A percentile compares a stretch with the other conserved stretches of the same genome.
Conservation (phyloP, 2,113 vertebrate species). For the Pseudopodoces humilis region DNA sequence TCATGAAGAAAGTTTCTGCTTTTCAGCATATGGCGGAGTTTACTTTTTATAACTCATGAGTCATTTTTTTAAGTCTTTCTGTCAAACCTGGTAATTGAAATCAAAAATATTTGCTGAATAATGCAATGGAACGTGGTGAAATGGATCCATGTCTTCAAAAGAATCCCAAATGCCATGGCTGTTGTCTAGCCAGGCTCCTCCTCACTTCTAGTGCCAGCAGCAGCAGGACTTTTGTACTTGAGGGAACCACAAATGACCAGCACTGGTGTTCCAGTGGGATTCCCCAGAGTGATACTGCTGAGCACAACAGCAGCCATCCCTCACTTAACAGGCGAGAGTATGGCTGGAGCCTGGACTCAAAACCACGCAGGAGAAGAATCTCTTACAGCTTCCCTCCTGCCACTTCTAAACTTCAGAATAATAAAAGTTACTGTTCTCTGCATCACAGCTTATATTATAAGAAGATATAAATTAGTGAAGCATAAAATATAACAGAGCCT, state of each 20-base stretch:
- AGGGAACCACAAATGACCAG: neutral
- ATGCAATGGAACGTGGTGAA: fast-evolving
- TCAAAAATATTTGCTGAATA: neutral
- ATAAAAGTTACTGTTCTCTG: neutral
- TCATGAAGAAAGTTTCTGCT: neutral
- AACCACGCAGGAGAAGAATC: neutral
- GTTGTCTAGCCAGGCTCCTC: neutral
- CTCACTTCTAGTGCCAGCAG: neutral
- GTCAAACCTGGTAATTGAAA: neutral
- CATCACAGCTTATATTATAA: neutral
- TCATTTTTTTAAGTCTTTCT: neutral
- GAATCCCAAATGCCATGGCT: neutral
- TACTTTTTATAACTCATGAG: fast-evolving
- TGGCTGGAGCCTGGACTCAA: neutral
- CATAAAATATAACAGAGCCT: neutral
- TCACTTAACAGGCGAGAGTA: neutral
- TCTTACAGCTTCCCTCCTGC: neutral
- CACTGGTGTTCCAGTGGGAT: neutral
- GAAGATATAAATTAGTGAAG: conserved; percentile 35
- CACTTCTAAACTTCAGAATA: neutral
- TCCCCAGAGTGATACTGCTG: neutral
- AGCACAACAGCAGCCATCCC: neutral
- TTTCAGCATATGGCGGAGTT: neutral
- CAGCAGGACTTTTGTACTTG: neutral
- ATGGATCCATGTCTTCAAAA: neutral